Conservation (phyloP, 2,888 invertebrate genomes). For the Diplolepis rosae region DNA sequence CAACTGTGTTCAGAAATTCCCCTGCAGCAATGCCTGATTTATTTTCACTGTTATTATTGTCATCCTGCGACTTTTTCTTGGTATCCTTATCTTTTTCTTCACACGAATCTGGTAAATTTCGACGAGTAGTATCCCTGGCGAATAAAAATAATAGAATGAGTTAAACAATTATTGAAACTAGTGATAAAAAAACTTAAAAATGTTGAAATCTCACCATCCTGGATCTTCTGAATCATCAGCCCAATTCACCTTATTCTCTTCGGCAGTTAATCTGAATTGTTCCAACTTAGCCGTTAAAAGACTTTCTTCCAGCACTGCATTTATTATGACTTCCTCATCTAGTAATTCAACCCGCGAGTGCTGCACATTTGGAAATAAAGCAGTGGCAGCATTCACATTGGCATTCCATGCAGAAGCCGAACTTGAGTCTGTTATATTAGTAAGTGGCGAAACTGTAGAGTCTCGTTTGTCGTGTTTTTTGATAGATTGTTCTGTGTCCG, state of each 20-base stretch:
- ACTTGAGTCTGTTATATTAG: not conserved
- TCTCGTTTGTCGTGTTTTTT: not conserved
- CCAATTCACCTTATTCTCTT: slow-evolving; percentile 9
- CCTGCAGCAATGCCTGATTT: not conserved
- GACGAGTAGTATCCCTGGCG: not conserved
- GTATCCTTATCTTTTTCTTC: not conserved
- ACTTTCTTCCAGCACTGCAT: not conserved
- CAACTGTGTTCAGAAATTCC: slow-evolving; percentile 13
- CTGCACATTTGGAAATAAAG: slow-evolving; percentile 23
- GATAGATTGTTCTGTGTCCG: not conserved
- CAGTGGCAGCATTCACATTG: not conserved
- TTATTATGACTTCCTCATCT: not conserved
- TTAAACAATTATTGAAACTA: not conserved
- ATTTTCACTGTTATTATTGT: slow-evolving; percentile 6
- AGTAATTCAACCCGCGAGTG: not conserved
- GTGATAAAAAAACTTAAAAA: not conserved
- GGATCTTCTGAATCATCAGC: slow-evolving; percentile 19
- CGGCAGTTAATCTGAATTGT: not conserved
- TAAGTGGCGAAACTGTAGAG: not conserved
- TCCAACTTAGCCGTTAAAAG: not conserved
- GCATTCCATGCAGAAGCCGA: slow-evolving; percentile 1
- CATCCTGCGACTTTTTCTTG: not conserved
- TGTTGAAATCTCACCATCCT: not conserved
- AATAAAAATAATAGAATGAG: not conserved
- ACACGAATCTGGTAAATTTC: not conserved